These are phyloP conservation scores for Pongo abelii DNA, from an alignment of 2,113 vertebrate genomes.

Conservation along the genomic window DNA sequence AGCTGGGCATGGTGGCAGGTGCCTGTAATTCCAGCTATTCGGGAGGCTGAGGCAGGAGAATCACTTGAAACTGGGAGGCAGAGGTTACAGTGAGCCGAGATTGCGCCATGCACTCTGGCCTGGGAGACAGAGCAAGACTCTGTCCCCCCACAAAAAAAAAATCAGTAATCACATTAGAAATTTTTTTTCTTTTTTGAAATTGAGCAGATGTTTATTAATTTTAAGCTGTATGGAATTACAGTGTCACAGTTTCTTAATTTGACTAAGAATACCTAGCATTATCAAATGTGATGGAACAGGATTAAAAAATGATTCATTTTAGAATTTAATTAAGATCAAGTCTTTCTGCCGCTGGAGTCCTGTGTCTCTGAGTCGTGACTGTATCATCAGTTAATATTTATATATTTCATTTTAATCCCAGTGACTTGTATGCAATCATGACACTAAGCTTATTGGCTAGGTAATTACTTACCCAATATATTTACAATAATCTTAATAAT, in stretches of 20 bases:
- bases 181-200: neutral
- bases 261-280: neutral
- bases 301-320: constrained; percentile 55
- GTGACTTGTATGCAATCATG: neutral
- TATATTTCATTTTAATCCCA: constrained; percentile 8
- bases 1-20: neutral
- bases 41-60: neutral
- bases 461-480: neutral
- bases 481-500: constrained; percentile 16
- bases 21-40: neutral
- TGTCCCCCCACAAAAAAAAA: no score
- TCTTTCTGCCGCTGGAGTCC: neutral
- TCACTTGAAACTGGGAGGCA: neutral
- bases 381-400: constrained; percentile 38
- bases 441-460: neutral
- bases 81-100: neutral
- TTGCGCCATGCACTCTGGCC: neutral
- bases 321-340: constrained; percentile 59
- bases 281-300: neutral
- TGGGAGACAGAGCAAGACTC: neutral
- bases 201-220: constrained; percentile 17
- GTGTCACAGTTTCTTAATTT: neutral
- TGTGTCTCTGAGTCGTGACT: neutral
- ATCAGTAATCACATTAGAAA: neutral
- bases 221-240: neutral